Base-by-base conservation (phyloP, 2,888 invertebrate species). In the Zaprionus bogoriensis region DNA sequence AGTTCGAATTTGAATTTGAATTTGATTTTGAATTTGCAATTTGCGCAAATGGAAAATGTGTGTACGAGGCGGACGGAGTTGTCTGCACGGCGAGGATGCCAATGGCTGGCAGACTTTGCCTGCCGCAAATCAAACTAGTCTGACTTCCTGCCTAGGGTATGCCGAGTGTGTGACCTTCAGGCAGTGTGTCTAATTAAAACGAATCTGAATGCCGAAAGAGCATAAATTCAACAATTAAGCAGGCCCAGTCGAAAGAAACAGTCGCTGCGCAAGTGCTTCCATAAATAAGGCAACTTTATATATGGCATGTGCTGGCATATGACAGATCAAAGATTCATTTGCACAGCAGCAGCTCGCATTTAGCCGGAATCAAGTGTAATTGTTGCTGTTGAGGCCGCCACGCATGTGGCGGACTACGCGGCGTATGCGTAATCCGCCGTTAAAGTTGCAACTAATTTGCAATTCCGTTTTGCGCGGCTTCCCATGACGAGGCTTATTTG, bases 171-270 rank as follows among this genome's bases (percentile, higher is more conserved):
- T n/a, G n/a, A n/a, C 14, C 1, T 3, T 2, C 32, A 36, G 32
- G 14, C 17, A 17, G 32, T 36, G 1, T 44, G 41, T 45, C 64
- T 64, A 53, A 70, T 74, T 71, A 39, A 61, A 75, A 72, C 51
- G 54, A 58, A 58, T 61, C 44, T 9, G 20, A 36, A 12, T 51
- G 3, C 27, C 45, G 67, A 76, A 66, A 38, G n/a, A n/a, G n/a
- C n/a, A 19, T 44, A 48, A 48, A 48, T 48, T 38, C 51, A 64
- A 65, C 45, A 64, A 75, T 65, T 75, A 71, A 55, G 41, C 36
- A 52, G 54, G 20, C 12, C 36, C 46, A 36, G 17, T n/a, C 10
- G 22, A 44, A 20, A 20, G n/a, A 23, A 44, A 20, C 17, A 38
- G 28, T 19, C 12, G 22, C 14, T 32, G 44, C 19, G 7, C 23